A percentile compares a stretch with the other conserved stretches of the same genome.
Conservation (phyloP, 2,113 vertebrate genomes). For the Azemiops feae region DNA sequence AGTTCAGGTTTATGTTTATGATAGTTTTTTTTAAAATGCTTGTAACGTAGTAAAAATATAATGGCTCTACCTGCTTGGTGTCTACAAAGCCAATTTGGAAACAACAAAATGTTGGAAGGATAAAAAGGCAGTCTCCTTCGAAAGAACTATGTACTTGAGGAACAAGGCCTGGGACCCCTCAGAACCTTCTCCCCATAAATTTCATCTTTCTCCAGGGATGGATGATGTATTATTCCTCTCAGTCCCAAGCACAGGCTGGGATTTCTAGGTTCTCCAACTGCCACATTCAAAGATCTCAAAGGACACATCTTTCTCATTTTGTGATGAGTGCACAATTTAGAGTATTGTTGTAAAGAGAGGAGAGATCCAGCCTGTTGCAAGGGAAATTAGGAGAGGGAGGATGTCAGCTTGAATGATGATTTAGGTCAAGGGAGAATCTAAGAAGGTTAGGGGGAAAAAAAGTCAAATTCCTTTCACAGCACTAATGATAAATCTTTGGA, state of each 20-base stretch:
- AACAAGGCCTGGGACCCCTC: slow-evolving; percentile 3
- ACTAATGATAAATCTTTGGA: neutral
- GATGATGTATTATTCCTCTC: slow-evolving; percentile 24
- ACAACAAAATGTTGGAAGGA: neutral
- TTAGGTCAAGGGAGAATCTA: neutral
- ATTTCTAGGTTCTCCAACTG: slow-evolving; percentile 8
- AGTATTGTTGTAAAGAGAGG: neutral
- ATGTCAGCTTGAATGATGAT: neutral
- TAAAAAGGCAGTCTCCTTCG: neutral
- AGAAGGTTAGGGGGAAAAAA: neutral
- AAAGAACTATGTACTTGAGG: neutral
- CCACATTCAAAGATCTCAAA: slow-evolving; percentile 11
- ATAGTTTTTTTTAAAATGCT: neutral
- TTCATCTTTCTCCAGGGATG: slow-evolving; percentile 10
- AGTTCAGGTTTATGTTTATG: neutral
- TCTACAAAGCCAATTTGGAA: neutral
- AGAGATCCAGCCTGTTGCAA: neutral
- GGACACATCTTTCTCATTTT: neutral
- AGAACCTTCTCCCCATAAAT: slow-evolving; percentile 8
- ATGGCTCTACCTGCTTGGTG: no score
- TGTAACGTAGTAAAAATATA: neutral
- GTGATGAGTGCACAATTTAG: slow-evolving; percentile 4
- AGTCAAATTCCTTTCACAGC: neutral
- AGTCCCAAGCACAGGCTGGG: neutral
- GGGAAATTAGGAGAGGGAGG: neutral